Evolutionary conservation across 1,140 invertebrate genomes (phyloP).

Genomic region (Drosophila jambulina): DNA sequence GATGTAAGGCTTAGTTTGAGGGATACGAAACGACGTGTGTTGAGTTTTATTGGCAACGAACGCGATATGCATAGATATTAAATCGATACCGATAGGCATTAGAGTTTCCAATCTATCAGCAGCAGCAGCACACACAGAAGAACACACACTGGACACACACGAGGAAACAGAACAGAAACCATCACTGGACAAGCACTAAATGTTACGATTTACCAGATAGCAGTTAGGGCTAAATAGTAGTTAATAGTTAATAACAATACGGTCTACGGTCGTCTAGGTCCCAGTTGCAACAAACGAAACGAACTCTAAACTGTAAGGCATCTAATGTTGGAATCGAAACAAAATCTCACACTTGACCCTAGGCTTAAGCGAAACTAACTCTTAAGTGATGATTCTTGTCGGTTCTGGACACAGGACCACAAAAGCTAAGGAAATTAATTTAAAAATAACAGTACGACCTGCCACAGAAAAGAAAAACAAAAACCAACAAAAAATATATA

Average conservation of each 20-base stretch:
- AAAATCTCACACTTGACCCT: slow-evolving; percentile 55
- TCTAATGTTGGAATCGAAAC: slow-evolving; percentile 54
- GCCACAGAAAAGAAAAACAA: slow-evolving; percentile 57
- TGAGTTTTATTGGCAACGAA: slow-evolving; percentile 82
- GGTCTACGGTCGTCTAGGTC: slow-evolving; percentile 59
- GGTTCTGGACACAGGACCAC: slow-evolving; percentile 33
- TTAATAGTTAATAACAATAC: slow-evolving; percentile 39
- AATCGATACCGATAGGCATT: slow-evolving; percentile 44
- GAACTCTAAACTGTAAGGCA: slow-evolving; percentile 59
- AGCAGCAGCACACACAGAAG: slow-evolving; percentile 65
- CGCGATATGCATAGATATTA: slow-evolving; percentile 37
- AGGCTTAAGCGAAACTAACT: slow-evolving; percentile 35
- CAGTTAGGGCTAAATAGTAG: slow-evolving; percentile 61
- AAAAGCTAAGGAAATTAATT: slow-evolving; percentile 18
- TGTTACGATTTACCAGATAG: slow-evolving; percentile 74
- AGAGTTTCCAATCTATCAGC: slow-evolving; percentile 61
- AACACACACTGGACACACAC: slow-evolving; percentile 35
- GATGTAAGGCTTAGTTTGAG: slow-evolving; percentile 67
- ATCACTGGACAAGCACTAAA: slow-evolving; percentile 70
- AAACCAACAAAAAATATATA: slow-evolving; percentile 21
- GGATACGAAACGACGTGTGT: slow-evolving; percentile 64
- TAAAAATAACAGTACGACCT: slow-evolving; percentile 74
- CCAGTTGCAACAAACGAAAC: slow-evolving; percentile 64
- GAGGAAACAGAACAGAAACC: slow-evolving; percentile 20
- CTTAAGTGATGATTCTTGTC: slow-evolving; percentile 54